phyloP scores from a whole-genome alignment of 1,140 invertebrate species.

The Drosophila auraria region DNA sequence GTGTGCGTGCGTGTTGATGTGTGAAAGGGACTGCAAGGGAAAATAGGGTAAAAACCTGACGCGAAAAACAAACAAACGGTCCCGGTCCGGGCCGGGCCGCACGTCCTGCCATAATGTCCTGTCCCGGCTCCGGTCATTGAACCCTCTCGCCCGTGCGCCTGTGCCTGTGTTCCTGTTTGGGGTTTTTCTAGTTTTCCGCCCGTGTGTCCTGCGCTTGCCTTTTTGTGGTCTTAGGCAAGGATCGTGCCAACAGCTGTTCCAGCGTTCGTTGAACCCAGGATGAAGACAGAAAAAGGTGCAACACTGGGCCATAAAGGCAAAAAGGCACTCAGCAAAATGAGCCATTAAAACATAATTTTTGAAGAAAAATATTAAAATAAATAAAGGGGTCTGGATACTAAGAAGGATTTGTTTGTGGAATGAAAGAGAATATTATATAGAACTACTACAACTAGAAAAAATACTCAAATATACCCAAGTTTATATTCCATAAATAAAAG shows the following conservation, averaged over 20 bases:
- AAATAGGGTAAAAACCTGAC: conserved; percentile 83
- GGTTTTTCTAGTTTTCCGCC: conserved; percentile 49
- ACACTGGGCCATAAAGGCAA: neutral
- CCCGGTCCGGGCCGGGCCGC: conserved; percentile 21
- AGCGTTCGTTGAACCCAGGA: conserved; percentile 43
- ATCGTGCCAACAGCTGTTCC: conserved; percentile 50
- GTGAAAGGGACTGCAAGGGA: conserved; percentile 60
- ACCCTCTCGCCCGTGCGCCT: conserved; percentile 21
- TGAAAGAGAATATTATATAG: too few species aligned
- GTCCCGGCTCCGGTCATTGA: conserved; percentile 61
- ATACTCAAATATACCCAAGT: neutral
- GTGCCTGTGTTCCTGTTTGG: conserved; percentile 8
- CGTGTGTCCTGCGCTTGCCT: conserved; percentile 15
- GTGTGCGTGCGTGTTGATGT: conserved; percentile 35
- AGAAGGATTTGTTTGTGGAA: too few species aligned
- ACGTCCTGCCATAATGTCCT: conserved; percentile 52
- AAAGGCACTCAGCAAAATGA: conserved; percentile 5
- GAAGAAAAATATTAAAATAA: too few species aligned
- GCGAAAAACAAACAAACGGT: conserved; percentile 76
- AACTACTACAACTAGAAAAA: neutral
- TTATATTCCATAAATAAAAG: neutral
- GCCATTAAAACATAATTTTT: neutral
- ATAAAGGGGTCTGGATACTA: too few species aligned
- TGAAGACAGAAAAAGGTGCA: conserved; percentile 7
- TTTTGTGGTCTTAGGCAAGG: conserved; percentile 20